These are phyloP conservation scores for Clunio marinus DNA, from an alignment of 2,888 invertebrate species.

Conservation along the genomic window DNA sequence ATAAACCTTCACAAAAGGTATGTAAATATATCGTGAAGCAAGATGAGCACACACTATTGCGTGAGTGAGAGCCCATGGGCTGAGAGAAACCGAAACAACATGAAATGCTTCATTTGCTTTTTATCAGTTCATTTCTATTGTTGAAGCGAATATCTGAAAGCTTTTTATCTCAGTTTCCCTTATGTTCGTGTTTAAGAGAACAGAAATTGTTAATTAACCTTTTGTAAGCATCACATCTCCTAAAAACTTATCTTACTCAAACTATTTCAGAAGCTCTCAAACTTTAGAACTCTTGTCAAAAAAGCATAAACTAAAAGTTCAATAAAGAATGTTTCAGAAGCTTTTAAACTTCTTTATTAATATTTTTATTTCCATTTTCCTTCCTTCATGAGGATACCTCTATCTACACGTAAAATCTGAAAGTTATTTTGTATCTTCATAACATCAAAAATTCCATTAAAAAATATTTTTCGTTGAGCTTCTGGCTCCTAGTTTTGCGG, in stretches of 20 bases:
- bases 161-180: conserved; percentile 16
- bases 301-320: too few species aligned
- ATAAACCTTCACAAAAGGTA: conserved; percentile 14
- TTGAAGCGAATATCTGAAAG: background rate
- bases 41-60: conserved; percentile 5
- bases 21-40: too few species aligned
- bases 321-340: too few species aligned
- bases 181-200: background rate
- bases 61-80: background rate
- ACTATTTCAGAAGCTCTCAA: too few species aligned
- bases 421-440: too few species aligned
- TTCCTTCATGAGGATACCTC: too few species aligned
- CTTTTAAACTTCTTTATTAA: too few species aligned
- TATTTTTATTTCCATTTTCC: too few species aligned
- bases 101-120: conserved; percentile 4
- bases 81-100: background rate
- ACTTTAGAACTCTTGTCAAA: too few species aligned
- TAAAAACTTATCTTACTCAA: too few species aligned
- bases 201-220: conserved; percentile 20
- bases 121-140: conserved; percentile 19
- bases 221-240: too few species aligned
- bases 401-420: too few species aligned
- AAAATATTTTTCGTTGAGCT: background rate
- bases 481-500: conserved; percentile 13
- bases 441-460: conserved; percentile 24